A percentile compares a stretch with the other conserved stretches of the same genome.
phyloP scores from a whole-genome alignment of 2,113 vertebrate species.

The Microtus richardsoni region DNA sequence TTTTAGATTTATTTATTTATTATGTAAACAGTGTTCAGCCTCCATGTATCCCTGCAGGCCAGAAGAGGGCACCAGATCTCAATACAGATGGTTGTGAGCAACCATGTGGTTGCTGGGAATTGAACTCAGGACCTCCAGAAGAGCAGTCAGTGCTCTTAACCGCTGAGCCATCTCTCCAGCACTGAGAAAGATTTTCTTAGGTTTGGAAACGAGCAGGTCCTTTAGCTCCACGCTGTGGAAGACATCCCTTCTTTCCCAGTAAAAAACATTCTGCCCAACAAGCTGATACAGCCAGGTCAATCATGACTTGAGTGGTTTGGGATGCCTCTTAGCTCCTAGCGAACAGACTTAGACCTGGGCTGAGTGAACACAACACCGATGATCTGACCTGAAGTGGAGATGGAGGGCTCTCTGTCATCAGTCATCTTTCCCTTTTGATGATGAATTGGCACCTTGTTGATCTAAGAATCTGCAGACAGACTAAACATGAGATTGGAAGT shows the following conservation, averaged over 20 bases:
- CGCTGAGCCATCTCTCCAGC: no score
- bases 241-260: slow-evolving; percentile 45
- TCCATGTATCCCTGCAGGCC: no score
- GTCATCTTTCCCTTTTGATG: slow-evolving; percentile 69
- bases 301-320: slow-evolving; percentile 68
- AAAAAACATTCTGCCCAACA: slow-evolving; percentile 45
- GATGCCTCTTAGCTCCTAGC: slow-evolving; percentile 75
- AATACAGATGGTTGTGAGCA: no score
- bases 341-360: slow-evolving; percentile 70
- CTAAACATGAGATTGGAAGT: slow-evolving; percentile 82
- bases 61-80: no score
- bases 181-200: neutral
- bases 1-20: no score
- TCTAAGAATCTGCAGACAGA: slow-evolving; percentile 81
- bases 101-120: no score
- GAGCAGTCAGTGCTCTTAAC: no score
- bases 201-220: slow-evolving; percentile 69
- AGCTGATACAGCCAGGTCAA: neutral
- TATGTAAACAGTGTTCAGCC: no score
- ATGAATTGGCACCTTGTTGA: slow-evolving; percentile 70
- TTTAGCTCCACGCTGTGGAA: slow-evolving; percentile 67
- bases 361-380: slow-evolving; percentile 59
- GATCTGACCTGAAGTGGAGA: neutral
- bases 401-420: slow-evolving; percentile 29
- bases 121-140: no score